These are phyloP conservation scores for Paguma larvata DNA, from an alignment of 2,797 vertebrate genomes.

Conservation along the genomic window DNA sequence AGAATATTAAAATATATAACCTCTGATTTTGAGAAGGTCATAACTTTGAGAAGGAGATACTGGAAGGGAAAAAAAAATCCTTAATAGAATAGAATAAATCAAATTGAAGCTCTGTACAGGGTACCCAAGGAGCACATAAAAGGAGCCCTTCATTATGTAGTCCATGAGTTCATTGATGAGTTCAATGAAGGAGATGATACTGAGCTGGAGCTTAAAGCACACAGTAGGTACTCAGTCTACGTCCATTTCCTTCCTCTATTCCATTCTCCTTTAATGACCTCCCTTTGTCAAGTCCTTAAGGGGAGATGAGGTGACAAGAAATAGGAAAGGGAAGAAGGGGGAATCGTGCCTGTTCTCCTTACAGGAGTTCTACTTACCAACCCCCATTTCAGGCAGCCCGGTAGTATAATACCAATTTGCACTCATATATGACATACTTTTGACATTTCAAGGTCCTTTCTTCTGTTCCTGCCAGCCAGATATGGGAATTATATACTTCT, in stretches of 20 bases:
- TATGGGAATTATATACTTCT: neutral
- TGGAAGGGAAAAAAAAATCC: neutral
- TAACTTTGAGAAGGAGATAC: neutral
- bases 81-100: neutral
- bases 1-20: neutral
- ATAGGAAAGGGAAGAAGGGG: neutral
- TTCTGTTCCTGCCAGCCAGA: neutral
- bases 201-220: neutral
- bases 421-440: neutral
- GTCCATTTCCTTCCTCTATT: neutral
- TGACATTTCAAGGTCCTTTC: constrained; percentile 29
- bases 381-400: neutral
- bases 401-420: neutral
- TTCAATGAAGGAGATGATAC: neutral
- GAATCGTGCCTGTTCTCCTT: neutral
- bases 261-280: neutral
- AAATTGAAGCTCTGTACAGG: neutral
- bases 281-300: neutral
- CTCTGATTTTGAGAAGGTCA: constrained; percentile 16
- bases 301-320: neutral
- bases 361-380: neutral
- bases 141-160: neutral
- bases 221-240: neutral
- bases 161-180: neutral
- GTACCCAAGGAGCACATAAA: neutral